Evolutionary conservation across 2,888 invertebrate species (phyloP).

Genomic region (Acanthosepion pharaonis): DNA sequence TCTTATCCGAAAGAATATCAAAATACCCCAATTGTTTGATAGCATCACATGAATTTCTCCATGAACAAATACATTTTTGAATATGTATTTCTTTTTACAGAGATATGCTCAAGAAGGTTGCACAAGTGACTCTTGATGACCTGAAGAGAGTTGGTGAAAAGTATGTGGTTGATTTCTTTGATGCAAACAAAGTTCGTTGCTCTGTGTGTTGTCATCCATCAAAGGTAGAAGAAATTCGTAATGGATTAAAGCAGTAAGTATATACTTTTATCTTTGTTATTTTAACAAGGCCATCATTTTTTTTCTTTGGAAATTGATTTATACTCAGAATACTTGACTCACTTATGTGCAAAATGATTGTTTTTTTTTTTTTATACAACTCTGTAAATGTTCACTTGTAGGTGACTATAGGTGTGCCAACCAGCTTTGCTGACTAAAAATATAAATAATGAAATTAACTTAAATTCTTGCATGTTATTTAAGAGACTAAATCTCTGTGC

Average conservation of each 20-base stretch:
- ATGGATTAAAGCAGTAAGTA: conserved; percentile 79
- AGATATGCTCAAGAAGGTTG: conserved; percentile 80
- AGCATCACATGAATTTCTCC: no score
- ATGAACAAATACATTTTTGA: background rate
- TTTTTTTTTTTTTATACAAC: background rate
- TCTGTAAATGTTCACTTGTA: background rate
- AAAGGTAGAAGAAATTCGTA: conserved; percentile 81
- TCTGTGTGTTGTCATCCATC: conserved; percentile 86
- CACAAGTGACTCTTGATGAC: conserved; percentile 80
- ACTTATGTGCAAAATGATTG: background rate
- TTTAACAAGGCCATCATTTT: background rate
- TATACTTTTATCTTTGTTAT: background rate
- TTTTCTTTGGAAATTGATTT: background rate
- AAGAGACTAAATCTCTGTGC: no score
- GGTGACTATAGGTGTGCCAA: no score
- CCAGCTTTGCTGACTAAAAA: no score
- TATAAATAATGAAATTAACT: no score
- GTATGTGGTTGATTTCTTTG: conserved; percentile 83
- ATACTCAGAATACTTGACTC: background rate
- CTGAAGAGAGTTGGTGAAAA: conserved; percentile 82
- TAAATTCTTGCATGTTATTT: no score
- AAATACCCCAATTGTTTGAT: no score
- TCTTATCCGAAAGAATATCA: no score
- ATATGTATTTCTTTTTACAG: conserved; percentile 74
- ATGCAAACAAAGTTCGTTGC: conserved; percentile 79